A percentile compares a stretch with the other conserved stretches of the same genome.
phyloP scores from a whole-genome alignment of 2,888 invertebrate species.

The Blomia tropicalis region DNA sequence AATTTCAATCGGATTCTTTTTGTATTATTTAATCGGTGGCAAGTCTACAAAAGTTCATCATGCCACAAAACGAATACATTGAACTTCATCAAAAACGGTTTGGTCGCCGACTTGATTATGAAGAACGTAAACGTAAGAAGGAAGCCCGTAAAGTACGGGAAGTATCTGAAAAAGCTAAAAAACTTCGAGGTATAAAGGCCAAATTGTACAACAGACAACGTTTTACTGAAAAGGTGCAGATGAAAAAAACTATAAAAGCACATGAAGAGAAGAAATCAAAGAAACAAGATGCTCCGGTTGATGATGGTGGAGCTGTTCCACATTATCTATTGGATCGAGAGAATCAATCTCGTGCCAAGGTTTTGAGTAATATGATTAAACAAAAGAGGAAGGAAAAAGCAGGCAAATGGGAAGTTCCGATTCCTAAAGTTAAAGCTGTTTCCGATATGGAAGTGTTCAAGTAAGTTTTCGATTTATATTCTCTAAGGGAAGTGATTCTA shows the following conservation, averaged over 20 bases:
- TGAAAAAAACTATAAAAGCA: constrained; percentile 93
- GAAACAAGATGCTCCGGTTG: constrained; percentile 58
- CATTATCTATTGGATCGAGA: constrained; percentile 94
- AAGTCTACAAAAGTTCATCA: constrained; percentile 35
- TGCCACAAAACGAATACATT: constrained; percentile 99
- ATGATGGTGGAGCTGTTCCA: constrained; percentile 79
- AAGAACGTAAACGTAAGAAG: constrained; percentile 84
- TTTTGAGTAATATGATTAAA: constrained; percentile 95
- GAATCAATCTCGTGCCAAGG: constrained; percentile 79
- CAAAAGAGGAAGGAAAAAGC: constrained; percentile 99
- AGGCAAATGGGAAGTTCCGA: constrained; percentile 98
- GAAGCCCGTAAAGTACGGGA: constrained; percentile 88
- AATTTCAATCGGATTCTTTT: not conserved
- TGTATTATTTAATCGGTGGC: too few relatives aligned
- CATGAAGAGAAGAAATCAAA: constrained; percentile 87
- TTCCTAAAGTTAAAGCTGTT: constrained; percentile 92
- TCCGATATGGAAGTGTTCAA: constrained; percentile 85
- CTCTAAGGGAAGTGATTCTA: not conserved
- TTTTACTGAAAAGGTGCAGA: constrained; percentile 93
- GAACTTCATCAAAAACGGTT: constrained; percentile 90
- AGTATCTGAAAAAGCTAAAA: constrained; percentile 72
- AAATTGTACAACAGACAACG: constrained; percentile 93
- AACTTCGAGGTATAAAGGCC: constrained; percentile 84
- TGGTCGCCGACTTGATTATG: constrained; percentile 90
- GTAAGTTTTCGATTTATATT: constrained; percentile 6